These are phyloP conservation scores for Chorisops tibialis DNA, from an alignment of 2,888 invertebrate genomes.

Conservation along the genomic window DNA sequence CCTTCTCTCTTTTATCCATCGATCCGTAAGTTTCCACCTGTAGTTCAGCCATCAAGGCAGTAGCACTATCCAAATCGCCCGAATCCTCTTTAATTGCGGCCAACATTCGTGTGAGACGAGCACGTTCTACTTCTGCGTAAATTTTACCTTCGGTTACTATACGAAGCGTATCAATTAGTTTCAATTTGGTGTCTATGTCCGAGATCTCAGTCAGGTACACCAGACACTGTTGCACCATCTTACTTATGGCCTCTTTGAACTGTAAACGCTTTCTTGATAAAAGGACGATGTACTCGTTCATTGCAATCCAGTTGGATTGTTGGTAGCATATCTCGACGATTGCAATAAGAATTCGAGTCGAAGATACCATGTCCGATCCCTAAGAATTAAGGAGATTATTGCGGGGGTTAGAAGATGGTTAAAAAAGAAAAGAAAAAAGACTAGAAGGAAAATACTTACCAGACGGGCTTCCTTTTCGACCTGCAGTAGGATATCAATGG, in stretches of 20 bases:
- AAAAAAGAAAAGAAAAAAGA: neutral
- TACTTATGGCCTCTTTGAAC: constrained; percentile 86
- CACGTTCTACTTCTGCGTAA: constrained; percentile 94
- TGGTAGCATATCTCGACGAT: constrained; percentile 84
- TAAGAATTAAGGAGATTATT: constrained; percentile 35
- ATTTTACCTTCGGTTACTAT: constrained; percentile 95
- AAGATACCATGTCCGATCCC: constrained; percentile 74
- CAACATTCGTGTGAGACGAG: constrained; percentile 80
- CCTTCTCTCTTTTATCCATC: constrained; percentile 90
- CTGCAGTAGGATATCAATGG: constrained; percentile 13
- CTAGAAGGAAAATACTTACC: neutral
- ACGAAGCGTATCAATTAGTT: constrained; percentile 85
- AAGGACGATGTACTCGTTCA: constrained; percentile 85
- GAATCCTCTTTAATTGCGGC: constrained; percentile 74
- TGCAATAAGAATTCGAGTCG: constrained; percentile 79
- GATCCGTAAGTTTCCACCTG: constrained; percentile 88
- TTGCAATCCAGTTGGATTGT: constrained; percentile 78
- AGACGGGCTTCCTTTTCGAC: constrained; percentile 36
- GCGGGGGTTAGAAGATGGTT: neutral
- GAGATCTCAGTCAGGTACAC: constrained; percentile 82
- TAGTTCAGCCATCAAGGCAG: constrained; percentile 84
- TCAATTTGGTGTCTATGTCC: constrained; percentile 77
- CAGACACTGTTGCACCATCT: constrained; percentile 88
- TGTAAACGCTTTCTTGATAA: constrained; percentile 83
- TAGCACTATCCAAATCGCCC: constrained; percentile 78